Evolutionary conservation across 2,113 vertebrate species (phyloP), one percentile per base, ranked within the genome.

Genomic region (Litocranius walleri): DNA sequence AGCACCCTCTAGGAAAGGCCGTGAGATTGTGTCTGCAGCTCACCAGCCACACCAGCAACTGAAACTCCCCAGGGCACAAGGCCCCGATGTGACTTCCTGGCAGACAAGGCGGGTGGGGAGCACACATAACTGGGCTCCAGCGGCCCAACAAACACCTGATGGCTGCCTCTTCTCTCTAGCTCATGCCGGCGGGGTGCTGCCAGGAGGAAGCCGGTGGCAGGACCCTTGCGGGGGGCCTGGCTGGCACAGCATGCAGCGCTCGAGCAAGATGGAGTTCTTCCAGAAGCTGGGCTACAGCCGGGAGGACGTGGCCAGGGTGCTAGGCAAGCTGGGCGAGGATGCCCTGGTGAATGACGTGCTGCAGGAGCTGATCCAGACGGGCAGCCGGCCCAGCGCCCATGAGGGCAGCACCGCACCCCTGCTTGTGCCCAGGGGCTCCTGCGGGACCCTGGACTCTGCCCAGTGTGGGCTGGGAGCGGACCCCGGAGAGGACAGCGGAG

Each of bases 291-390:
- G 99, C 30, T 99, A 99, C 81, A 50, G 98, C 77, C 98, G 95
- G 25, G 94, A 98, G 6, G 99, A 99, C 80, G 99, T 99, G 85
- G 86, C 99, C 97, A 98, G 99, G 95, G 99, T 99, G 43, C 98
- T 99, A 98, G 98, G 99, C 97, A 99, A 97, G 98, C 98, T 99
- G 81, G 99, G 98, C 2, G 98, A 99, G 0, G 99, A 98, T 7
- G 99, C 99, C 25, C 98, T 99, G 98, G 99, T 99, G 97, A 99
- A 99, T 1, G 99, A 99, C 15, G 99, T 99, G 95, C 98, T 99
- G 59, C 99, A 99, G 98, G 99, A 99, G 98, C 98, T 99, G 90
- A 99, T 99, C 88, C 99, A 99, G 94, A 99, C 99, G 2, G 99
- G 99, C 94, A 99, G 99, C 95, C 98, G 98, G 56, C 98, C 98